These are phyloP conservation scores for Barbus barbus DNA, from an alignment of 2,113 vertebrate species.

Conservation along the genomic window DNA sequence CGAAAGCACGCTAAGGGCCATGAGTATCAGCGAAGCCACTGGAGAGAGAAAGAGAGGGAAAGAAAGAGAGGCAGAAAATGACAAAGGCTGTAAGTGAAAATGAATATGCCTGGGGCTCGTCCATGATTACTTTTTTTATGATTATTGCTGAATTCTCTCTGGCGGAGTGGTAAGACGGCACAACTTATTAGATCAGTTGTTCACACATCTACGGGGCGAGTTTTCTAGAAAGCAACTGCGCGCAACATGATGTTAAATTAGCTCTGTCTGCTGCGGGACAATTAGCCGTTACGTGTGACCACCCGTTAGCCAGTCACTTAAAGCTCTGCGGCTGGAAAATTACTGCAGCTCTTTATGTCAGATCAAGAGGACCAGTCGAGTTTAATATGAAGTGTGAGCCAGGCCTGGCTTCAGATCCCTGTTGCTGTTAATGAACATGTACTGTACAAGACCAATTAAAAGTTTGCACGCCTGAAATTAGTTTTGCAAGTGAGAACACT, in stretches of 20 bases:
- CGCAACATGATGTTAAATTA: slow-evolving; percentile 38
- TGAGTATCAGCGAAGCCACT: neutral
- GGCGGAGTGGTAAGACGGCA: slow-evolving; percentile 64
- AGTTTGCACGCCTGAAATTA: neutral
- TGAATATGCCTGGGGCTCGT: slow-evolving; percentile 68
- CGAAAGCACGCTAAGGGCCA: slow-evolving; percentile 19
- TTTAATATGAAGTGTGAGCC: slow-evolving; percentile 3
- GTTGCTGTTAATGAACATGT: neutral
- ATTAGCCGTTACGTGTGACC: slow-evolving; percentile 47
- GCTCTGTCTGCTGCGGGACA: slow-evolving; percentile 32
- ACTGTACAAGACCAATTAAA: neutral
- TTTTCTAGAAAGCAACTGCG: slow-evolving; percentile 24
- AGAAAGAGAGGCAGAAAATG: slow-evolving; percentile 20
- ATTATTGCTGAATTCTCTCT: slow-evolving; percentile 63
- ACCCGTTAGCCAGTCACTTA: slow-evolving; percentile 16
- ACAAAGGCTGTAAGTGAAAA: slow-evolving; percentile 65
- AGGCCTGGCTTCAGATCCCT: neutral
- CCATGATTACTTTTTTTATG: slow-evolving; percentile 73
- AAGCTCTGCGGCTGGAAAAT: slow-evolving; percentile 1
- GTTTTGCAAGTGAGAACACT: neutral
- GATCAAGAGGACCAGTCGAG: neutral
- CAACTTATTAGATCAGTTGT: slow-evolving; percentile 57
- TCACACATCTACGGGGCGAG: slow-evolving; percentile 37
- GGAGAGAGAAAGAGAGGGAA: neutral
- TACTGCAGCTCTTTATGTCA: neutral